Conservation (phyloP, 2,797 vertebrate species). For the Chrysocyon brachyurus region DNA sequence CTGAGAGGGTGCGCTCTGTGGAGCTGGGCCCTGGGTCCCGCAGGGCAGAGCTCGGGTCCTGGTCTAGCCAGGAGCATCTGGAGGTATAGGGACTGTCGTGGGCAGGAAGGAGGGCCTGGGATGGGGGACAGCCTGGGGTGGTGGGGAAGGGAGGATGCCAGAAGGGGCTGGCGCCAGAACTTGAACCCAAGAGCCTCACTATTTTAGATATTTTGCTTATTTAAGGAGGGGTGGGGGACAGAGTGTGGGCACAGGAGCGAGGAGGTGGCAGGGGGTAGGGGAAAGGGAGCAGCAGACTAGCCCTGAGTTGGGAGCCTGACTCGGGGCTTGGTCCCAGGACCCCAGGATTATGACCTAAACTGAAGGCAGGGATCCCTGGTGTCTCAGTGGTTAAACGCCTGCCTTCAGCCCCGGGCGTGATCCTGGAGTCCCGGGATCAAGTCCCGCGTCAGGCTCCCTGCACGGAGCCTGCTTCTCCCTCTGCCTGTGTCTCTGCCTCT, state of each 20-base stretch:
- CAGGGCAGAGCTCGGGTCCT: slow-evolving; percentile 92
- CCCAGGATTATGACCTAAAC: neutral
- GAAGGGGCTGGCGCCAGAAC: neutral
- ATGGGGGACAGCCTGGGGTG: accelerated
- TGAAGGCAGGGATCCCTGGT: neutral
- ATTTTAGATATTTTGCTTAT: neutral
- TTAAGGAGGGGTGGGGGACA: neutral
- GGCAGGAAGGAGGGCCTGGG: neutral
- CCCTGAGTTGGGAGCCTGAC: neutral
- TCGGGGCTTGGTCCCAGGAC: neutral
- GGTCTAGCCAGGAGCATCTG: slow-evolving; percentile 94
- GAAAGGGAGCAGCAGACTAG: neutral
- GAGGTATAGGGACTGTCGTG: slow-evolving; percentile 89
- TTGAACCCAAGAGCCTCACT: neutral
- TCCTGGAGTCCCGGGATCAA: too few species aligned
- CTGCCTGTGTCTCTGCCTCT: too few species aligned
- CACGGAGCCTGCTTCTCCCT: too few species aligned
- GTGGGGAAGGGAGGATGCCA: neutral
- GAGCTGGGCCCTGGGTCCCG: slow-evolving; percentile 92
- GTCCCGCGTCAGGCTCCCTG: too few species aligned
- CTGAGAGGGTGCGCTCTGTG: slow-evolving; percentile 95
- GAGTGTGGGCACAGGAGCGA: too few species aligned
- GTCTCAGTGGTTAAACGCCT: too few species aligned
- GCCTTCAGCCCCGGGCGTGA: too few species aligned
- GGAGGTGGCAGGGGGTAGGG: too few species aligned